These are phyloP conservation scores for Xenentodon cancila DNA, from an alignment of 2,797 vertebrate species.

Conservation along the genomic window DNA sequence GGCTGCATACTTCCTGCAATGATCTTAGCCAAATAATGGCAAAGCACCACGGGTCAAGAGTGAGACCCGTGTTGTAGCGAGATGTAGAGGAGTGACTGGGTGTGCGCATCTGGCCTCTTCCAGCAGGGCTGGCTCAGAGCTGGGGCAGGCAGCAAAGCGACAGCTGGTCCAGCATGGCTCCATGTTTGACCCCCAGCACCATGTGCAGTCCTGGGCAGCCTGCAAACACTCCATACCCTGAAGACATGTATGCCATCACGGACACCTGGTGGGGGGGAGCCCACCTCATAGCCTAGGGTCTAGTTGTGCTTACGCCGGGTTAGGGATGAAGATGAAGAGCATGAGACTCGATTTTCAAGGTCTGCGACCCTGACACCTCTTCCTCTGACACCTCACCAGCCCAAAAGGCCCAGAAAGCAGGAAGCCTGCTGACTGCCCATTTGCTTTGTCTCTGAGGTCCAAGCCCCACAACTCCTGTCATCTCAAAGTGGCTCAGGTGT, in stretches of 20 bases:
- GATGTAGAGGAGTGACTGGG: constrained; percentile 63
- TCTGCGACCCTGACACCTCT: constrained; percentile 64
- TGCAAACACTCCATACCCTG: constrained; percentile 71
- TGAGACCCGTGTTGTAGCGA: constrained; percentile 44
- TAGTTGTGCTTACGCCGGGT: constrained; percentile 63
- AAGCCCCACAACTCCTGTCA: constrained; percentile 69
- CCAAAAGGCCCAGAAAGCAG: constrained; percentile 75
- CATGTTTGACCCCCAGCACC: constrained; percentile 84
- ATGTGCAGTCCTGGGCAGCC: constrained; percentile 73
- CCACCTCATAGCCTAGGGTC: constrained; percentile 75
- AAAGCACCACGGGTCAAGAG: constrained; percentile 59
- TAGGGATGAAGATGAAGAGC: constrained; percentile 60
- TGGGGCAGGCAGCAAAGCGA: constrained; percentile 76
- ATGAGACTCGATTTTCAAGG: constrained; percentile 57
- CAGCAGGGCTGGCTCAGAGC: constrained; percentile 69
- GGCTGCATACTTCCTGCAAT: constrained; percentile 34
- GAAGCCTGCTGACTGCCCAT: constrained; percentile 72
- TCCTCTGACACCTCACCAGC: constrained; percentile 67
- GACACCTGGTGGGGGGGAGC: constrained; percentile 81
- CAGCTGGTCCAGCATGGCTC: constrained; percentile 86
- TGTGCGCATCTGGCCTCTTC: constrained; percentile 79
- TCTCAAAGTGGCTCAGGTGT: constrained; percentile 62
- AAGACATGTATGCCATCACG: constrained; percentile 75
- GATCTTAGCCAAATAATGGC: constrained; percentile 52
- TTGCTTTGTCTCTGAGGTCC: constrained; percentile 68